Evolutionary conservation across 2,113 vertebrate species (phyloP).

Genomic region (Lepus americanus): DNA sequence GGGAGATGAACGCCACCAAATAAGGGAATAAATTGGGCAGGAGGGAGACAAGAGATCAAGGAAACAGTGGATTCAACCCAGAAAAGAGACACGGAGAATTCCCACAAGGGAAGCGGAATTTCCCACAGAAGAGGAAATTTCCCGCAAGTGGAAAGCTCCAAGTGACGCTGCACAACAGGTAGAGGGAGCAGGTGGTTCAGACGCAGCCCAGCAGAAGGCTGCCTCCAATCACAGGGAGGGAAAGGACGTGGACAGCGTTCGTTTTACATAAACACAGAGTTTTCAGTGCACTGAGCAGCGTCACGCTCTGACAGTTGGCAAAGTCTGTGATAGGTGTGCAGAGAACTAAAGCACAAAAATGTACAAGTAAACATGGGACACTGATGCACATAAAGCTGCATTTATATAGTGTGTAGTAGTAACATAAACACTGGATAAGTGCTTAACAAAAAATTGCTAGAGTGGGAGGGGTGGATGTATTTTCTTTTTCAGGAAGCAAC

Average conservation of each 20-base stretch:
- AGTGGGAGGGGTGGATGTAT: neutral
- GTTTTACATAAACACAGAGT: neutral
- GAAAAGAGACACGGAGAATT: neutral
- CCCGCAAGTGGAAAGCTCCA: neutral
- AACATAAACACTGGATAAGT: neutral
- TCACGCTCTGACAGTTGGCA: neutral
- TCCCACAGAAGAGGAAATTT: too few relatives aligned
- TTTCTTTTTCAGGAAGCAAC: neutral
- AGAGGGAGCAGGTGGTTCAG: neutral
- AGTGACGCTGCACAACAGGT: neutral
- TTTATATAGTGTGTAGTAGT: neutral
- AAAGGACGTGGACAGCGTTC: neutral
- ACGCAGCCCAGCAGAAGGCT: neutral
- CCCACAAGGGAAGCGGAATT: neutral
- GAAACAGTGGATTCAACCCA: neutral
- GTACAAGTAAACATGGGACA: neutral
- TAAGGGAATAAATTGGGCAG: neutral
- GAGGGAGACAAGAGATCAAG: neutral
- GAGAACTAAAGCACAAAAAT: conserved; percentile 3
- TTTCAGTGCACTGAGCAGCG: neutral
- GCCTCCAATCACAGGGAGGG: neutral
- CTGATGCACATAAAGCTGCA: neutral
- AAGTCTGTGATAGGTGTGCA: neutral
- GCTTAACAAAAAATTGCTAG: conserved; percentile 13
- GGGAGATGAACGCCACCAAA: neutral